phyloP scores from a whole-genome alignment of 2,888 invertebrate genomes.

The Thelaira solivaga region DNA sequence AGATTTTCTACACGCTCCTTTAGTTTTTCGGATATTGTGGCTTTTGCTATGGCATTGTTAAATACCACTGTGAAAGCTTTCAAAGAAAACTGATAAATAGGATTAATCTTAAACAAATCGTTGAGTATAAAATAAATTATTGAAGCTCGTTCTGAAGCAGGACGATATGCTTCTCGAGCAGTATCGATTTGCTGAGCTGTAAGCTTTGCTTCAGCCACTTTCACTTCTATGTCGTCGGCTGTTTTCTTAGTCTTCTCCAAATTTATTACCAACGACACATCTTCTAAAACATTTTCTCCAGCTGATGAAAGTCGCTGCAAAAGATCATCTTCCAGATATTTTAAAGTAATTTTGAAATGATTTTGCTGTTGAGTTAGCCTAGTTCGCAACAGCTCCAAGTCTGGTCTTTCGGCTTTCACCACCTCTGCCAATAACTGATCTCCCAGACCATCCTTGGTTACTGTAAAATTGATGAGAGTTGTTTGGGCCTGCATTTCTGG shows the following conservation, averaged over 20 bases:
- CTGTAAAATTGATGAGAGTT: conserved; percentile 96
- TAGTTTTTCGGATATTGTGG: conserved; percentile 84
- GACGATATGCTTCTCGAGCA: conserved; percentile 91
- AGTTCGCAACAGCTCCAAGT: conserved; percentile 89
- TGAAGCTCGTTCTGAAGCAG: conserved; percentile 91
- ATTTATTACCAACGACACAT: conserved; percentile 93
- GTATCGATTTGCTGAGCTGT: conserved; percentile 93
- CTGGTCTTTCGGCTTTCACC: conserved; percentile 94
- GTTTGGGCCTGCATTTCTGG: conserved; percentile 98
- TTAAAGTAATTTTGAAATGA: conserved; percentile 94
- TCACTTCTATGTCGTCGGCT: conserved; percentile 91
- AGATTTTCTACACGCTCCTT: conserved; percentile 85
- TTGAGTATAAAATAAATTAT: conserved; percentile 95
- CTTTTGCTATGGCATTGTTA: conserved; percentile 84
- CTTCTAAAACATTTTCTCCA: conserved; percentile 93
- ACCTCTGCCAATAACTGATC: conserved; percentile 96
- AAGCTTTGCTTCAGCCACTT: conserved; percentile 90
- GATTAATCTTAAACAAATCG: conserved; percentile 93
- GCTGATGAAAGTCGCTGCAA: conserved; percentile 91
- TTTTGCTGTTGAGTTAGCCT: conserved; percentile 94
- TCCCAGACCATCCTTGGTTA: conserved; percentile 94
- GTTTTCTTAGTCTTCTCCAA: conserved; percentile 95
- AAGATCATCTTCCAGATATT: conserved; percentile 93
- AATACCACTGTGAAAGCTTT: conserved; percentile 96
- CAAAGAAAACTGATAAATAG: conserved; percentile 96